Base-by-base conservation (phyloP, 2,888 invertebrate species). In the Aleiodes leptofemur region DNA sequence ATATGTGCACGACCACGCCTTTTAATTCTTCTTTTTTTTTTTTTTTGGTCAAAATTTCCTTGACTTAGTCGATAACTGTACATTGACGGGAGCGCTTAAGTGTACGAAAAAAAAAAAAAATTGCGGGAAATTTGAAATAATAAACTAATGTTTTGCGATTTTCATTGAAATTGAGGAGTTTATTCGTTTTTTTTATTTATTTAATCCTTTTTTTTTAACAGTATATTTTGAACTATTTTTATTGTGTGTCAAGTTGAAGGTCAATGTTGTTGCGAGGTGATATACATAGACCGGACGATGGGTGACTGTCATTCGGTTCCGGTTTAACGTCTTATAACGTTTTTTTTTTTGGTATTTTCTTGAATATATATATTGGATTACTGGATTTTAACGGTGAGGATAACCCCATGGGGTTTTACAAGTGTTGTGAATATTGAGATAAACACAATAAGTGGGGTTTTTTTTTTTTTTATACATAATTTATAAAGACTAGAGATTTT, bases 1-100 rank as follows among this genome's bases (percentile, higher is more conserved):
- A 66, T 57, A 78, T 76, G 71, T 69, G 56, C 69, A 13, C 66
- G 76, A 69, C 69, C 64, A 70, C 69, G 69, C 74, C 69, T 59
- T n/a, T 69, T 38, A 14, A 23, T 57, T 48, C 51, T 57, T 69
- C 59, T 57, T 56, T 50, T 48, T 68, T 11, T 57, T 69, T 69
- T 57, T 56, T 50, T 48, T 68, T 11, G 13, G 6, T 29, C 16
- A 6, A 51, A 53, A 14, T 53, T 53, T 53, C 5, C 3, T 53
- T 14, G 16, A 53, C 8, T 14, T 16, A 74, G 76, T 78, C 76
- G 76, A 73, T 76, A 80, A 80, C 79, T 80, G 79, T 80, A 78
- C 77, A 80, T 78, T 74, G 77, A 77, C 74, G 70, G 66, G 72
- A 71, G 74, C 69, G 38, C 43, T 43, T 8, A 23, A 1, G 23